phyloP scores from a whole-genome alignment of 2,113 vertebrate genomes.

The Scophthalmus maximus region DNA sequence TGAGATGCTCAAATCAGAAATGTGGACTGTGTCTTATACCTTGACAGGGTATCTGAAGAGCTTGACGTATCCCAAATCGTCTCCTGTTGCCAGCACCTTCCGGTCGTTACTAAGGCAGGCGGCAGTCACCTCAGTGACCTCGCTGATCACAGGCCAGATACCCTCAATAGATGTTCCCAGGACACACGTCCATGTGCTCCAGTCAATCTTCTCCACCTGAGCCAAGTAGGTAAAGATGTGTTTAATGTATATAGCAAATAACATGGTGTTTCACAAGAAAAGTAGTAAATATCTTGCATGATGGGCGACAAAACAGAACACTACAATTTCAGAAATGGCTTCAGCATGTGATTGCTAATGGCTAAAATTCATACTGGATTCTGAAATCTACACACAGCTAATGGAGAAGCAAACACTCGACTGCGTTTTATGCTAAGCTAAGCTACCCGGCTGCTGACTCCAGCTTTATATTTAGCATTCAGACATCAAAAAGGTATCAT shows the following conservation, averaged over 20 bases:
- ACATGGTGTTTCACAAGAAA: too few species aligned
- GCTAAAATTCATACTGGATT: too few species aligned
- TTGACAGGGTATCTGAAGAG: slow-evolving; percentile 95
- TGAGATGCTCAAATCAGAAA: background rate
- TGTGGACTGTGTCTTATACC: slow-evolving; percentile 80
- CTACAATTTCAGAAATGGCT: background rate
- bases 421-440: too few species aligned
- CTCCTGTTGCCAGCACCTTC: slow-evolving; percentile 93
- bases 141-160: slow-evolving; percentile 94
- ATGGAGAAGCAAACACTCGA: too few species aligned
- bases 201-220: slow-evolving; percentile 96
- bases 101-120: slow-evolving; percentile 91
- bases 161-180: slow-evolving; percentile 94
- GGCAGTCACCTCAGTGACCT: slow-evolving; percentile 92
- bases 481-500: background rate
- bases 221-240: background rate
- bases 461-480: background rate
- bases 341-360: too few species aligned
- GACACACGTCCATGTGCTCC: slow-evolving; percentile 96
- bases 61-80: slow-evolving; percentile 98
- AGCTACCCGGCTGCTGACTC: too few species aligned
- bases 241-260: background rate
- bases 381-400: too few species aligned
- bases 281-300: background rate
- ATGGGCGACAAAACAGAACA: slow-evolving; percentile 1